phyloP scores from a whole-genome alignment of 2,888 invertebrate species.

The Xanthorhoe designata region DNA sequence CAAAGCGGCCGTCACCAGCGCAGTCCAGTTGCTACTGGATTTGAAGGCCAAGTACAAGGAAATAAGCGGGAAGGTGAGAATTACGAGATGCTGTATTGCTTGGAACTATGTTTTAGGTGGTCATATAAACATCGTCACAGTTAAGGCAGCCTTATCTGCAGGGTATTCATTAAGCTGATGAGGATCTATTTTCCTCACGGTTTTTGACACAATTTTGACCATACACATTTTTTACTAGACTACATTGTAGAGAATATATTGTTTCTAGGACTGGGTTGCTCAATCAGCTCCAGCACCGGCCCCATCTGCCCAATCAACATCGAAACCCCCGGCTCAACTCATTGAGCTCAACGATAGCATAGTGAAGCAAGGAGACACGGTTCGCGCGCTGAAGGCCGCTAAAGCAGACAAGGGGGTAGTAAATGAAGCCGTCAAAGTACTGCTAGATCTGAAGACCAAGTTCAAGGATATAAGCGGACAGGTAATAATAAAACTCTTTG shows the following conservation, averaged over 20 bases:
- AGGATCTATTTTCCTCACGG: too few relatives aligned
- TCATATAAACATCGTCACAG: too few relatives aligned
- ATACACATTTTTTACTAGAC: too few relatives aligned
- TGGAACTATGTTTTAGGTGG: too few relatives aligned
- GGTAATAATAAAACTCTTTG: too few relatives aligned
- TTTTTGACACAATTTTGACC: too few relatives aligned
- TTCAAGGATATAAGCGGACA: conserved; percentile 85
- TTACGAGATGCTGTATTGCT: too few relatives aligned
- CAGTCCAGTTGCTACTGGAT: conserved; percentile 83
- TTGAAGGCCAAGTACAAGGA: conserved; percentile 90
- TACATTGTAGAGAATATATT: neutral
- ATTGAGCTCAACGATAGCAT: conserved; percentile 62
- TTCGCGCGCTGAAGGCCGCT: conserved; percentile 88
- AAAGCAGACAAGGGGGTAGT: conserved; percentile 86
- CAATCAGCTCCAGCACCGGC: neutral
- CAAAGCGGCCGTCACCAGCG: conserved; percentile 75
- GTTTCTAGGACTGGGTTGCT: neutral
- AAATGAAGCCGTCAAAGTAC: conserved; percentile 72
- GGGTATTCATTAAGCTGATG: too few relatives aligned
- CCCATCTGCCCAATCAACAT: conserved; percentile 27
- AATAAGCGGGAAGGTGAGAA: conserved; percentile 55
- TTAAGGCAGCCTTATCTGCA: too few relatives aligned
- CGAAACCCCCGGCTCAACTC: neutral
- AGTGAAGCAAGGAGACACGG: conserved; percentile 87
- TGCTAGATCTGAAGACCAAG: conserved; percentile 89